These are phyloP conservation scores for Chrysotoxum bicinctum DNA, from an alignment of 2,888 invertebrate species.

Conservation along the genomic window DNA sequence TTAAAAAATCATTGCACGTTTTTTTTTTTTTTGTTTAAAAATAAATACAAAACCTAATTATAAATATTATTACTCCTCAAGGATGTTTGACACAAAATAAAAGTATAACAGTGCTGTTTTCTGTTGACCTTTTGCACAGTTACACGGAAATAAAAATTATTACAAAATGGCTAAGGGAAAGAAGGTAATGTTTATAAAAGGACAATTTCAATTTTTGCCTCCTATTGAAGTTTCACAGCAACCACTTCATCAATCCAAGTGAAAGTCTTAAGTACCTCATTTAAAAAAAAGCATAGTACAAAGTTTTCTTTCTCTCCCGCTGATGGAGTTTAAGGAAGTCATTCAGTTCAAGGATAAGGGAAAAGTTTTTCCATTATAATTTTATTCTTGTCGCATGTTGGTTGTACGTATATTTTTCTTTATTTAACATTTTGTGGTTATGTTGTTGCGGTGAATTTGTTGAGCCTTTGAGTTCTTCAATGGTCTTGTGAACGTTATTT, in stretches of 20 bases:
- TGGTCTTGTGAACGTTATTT: not conserved
- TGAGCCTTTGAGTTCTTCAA: not conserved
- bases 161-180: not conserved
- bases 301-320: slow-evolving; percentile 26
- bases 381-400: slow-evolving; percentile 32
- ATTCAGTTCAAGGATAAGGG: slow-evolving; percentile 39
- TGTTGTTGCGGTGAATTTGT: slow-evolving; percentile 1
- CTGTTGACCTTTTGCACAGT: slow-evolving; percentile 1
- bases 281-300: not conserved
- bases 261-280: slow-evolving; percentile 57
- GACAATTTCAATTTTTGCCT: slow-evolving; percentile 38
- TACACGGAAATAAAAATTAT: not conserved
- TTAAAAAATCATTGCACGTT: slow-evolving; percentile 18
- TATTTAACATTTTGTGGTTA: slow-evolving; percentile 7
- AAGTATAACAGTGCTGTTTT: slow-evolving; percentile 17
- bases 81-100: slow-evolving; percentile 19
- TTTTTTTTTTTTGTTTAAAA: not conserved
- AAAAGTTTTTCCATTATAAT: slow-evolving; percentile 66
- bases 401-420: not conserved
- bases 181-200: slow-evolving; percentile 15
- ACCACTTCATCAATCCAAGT: slow-evolving; percentile 61
- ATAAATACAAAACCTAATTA: slow-evolving; percentile 6
- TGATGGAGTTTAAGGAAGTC: slow-evolving; percentile 47
- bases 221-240: slow-evolving; percentile 45
- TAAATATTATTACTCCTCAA: slow-evolving; percentile 7